These are phyloP conservation scores for Lasioglossum lativentre DNA, from an alignment of 2,888 invertebrate genomes.

Conservation along the genomic window DNA sequence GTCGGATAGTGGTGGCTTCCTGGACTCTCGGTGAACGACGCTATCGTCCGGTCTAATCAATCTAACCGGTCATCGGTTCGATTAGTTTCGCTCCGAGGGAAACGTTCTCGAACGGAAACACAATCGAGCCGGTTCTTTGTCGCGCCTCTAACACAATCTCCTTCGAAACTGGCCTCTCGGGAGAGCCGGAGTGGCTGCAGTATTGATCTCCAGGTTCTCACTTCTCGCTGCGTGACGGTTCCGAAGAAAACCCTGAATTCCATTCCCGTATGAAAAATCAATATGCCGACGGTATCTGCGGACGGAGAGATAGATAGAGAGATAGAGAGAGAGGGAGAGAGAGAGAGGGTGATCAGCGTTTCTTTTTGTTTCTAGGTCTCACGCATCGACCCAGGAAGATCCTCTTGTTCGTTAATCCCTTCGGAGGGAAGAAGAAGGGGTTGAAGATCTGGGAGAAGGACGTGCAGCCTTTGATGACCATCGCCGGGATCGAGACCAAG, in stretches of 20 bases:
- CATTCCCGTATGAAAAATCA: conserved; percentile 9
- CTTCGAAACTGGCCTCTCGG: conserved; percentile 27
- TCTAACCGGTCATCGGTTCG: neutral
- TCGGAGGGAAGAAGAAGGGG: conserved; percentile 92
- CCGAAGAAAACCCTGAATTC: conserved; percentile 21
- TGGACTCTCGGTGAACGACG: neutral
- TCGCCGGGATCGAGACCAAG: conserved; percentile 89
- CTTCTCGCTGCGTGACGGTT: conserved; percentile 9
- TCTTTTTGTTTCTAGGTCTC: conserved; percentile 82
- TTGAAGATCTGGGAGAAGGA: conserved; percentile 90
- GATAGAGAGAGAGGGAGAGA: neutral
- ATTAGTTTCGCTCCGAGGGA: conserved; percentile 1
- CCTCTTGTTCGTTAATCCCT: conserved; percentile 93
- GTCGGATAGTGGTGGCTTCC: neutral
- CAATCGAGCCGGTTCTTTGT: conserved; percentile 23
- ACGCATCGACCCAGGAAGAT: conserved; percentile 89
- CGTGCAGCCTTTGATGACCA: conserved; percentile 88
- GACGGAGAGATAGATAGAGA: no score
- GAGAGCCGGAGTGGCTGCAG: conserved; percentile 17
- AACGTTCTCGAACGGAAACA: conserved; percentile 22
- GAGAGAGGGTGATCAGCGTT: neutral
- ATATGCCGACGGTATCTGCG: neutral
- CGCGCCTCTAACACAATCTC: conserved; percentile 28
- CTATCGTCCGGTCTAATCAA: neutral
- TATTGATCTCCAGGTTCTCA: conserved; percentile 61